Percentiles rank a stretch among this genome's conserved stretches.
These are phyloP conservation scores for Peucedramus taeniatus DNA, from an alignment of 2,113 vertebrate genomes.

Conservation along the genomic window DNA sequence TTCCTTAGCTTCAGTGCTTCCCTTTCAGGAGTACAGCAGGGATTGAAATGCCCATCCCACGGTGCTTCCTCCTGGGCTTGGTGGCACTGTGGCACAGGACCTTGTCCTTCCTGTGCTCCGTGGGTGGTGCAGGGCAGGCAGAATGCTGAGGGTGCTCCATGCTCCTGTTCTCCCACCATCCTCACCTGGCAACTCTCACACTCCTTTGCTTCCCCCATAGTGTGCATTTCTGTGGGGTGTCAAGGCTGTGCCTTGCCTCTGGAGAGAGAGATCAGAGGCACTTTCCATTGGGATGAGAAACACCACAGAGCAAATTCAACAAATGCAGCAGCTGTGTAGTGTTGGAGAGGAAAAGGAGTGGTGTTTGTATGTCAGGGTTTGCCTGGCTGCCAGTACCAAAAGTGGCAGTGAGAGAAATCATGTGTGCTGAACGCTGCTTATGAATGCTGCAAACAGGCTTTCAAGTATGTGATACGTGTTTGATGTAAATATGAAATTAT, in stretches of 20 bases:
- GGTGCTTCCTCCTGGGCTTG: not conserved
- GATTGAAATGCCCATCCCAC: not conserved
- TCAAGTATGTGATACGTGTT: not conserved
- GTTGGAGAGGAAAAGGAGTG: not conserved
- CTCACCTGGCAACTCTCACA: not conserved
- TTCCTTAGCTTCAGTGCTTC: not conserved
- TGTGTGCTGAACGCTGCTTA: not conserved
- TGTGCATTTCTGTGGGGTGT: not conserved
- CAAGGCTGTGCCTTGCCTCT: not conserved
- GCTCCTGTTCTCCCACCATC: not conserved
- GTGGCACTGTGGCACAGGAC: not conserved
- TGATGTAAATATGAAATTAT: not conserved
- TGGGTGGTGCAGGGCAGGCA: rapidly evolving
- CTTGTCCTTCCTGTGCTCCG: rapidly evolving
- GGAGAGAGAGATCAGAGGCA: not conserved
- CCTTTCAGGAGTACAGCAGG: not conserved
- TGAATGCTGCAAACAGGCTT: not conserved
- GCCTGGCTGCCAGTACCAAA: not conserved
- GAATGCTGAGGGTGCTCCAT: not conserved
- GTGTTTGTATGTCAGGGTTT: not conserved
- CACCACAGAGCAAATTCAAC: not conserved
- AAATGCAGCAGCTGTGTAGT: not conserved
- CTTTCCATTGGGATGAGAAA: not conserved
- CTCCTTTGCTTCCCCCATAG: rapidly evolving
- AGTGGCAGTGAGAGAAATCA: not conserved